Percentiles rank a stretch among this genome's conserved stretches.
Conservation (phyloP, 2,113 vertebrate genomes). For the Microtus oregoni region DNA sequence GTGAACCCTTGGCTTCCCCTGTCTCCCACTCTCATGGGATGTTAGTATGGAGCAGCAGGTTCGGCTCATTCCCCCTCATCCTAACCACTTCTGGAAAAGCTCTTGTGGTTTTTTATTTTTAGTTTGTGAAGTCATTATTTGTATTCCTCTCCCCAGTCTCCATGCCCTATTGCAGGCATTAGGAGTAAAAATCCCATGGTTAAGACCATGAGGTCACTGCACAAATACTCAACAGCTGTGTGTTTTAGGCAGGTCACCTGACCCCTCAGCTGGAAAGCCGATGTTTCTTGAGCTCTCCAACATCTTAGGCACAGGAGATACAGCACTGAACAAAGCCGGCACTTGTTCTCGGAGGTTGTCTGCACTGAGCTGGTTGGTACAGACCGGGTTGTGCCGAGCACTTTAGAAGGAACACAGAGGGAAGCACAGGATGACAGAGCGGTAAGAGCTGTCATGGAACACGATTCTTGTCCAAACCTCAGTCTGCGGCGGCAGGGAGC, state of each 20-base stretch:
- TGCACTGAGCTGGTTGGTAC: not conserved
- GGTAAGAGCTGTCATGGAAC: not conserved
- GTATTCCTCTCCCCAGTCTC: not conserved
- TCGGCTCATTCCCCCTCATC: not conserved
- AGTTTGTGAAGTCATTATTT: not conserved
- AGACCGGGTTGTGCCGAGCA: not conserved
- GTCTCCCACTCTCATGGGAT: not conserved
- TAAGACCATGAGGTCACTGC: not conserved
- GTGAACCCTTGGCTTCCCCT: not conserved
- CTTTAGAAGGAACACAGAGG: not conserved
- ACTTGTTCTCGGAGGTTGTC: not conserved
- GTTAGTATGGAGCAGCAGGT: not conserved
- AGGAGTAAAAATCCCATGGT: not conserved
- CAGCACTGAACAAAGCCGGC: not conserved
- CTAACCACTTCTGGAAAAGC: not conserved
- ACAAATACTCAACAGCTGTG: not conserved
- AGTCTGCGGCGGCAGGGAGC: not conserved
- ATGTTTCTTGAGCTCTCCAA: not conserved
- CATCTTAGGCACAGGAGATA: not conserved
- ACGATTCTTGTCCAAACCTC: not conserved
- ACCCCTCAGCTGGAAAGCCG: not conserved
- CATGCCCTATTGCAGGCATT: not conserved
- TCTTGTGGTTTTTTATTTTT: not conserved
- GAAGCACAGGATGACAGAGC: not conserved
- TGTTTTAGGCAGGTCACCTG: not conserved